Evolutionary conservation across 1,140 invertebrate species (phyloP), one percentile per base, ranked within the genome.

Genomic region (Aphelinus certus): DNA sequence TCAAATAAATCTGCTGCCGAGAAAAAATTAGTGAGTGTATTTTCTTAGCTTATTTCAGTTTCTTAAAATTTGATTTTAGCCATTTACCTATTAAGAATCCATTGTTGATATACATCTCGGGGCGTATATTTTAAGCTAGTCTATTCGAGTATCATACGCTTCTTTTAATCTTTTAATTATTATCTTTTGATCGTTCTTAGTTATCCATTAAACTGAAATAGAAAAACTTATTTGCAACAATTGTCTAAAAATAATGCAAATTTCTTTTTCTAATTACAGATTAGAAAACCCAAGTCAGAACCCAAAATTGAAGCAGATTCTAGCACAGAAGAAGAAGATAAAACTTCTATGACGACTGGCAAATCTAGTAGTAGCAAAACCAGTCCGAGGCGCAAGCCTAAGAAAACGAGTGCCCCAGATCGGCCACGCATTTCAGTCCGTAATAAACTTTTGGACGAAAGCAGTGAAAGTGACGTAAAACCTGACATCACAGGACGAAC

Each of bases 261-360:
- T 53, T 58, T 46, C 6, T 64, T 57, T 65, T 58, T 26, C 26
- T 26, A 26, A 6, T 67, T 51, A 77, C 65, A 56, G 57, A 76
- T 67, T 43, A 72, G 45, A 76, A 76, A 46, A 49, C 49, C 7
- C 66, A 73, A 72, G 43, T 73, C 43, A 26, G 60, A 57, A 42
- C 57, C 65, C 3, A 73, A 76, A 42, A 55, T 69, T 1, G 83
- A 83, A 10, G 85, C 76, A 5, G 87, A 85, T 6, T 87, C 86
- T 4, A 88, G 85, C 62, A 83, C 87, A 0, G 87, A 87, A 64
- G 85, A 86, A 58, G 86, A 87, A 69, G 71, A 70, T 48, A 76
- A 76, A 42, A 64, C 51, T 7, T 64, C 51, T 26, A 26, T 58
- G 49, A 0, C 47, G 4, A 63, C 46, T 5, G 49, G 51, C 3